A percentile compares a stretch with the other conserved stretches of the same genome.
These are phyloP conservation scores for Epsilonema sp. DNA, from an alignment of 2,888 invertebrate species.

Conservation along the genomic window DNA sequence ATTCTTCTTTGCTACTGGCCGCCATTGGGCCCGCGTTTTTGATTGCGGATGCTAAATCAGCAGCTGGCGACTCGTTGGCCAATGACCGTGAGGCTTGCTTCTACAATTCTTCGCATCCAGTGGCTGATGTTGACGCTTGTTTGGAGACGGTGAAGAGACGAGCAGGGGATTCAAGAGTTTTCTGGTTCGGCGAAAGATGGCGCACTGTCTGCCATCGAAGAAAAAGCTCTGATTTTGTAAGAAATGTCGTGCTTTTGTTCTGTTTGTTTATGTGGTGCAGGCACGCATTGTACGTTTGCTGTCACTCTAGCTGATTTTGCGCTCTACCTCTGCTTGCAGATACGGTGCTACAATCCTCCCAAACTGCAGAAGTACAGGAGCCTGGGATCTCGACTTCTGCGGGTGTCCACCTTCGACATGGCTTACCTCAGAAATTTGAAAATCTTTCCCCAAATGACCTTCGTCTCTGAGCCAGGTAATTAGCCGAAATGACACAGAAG, in stretches of 20 bases:
- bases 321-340: not conserved
- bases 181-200: not conserved
- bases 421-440: constrained; percentile 19
- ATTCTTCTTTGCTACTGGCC: no score
- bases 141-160: not conserved
- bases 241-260: not conserved
- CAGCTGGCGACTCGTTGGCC: no score
- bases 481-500: no score
- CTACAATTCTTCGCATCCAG: not conserved
- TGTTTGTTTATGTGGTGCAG: no score
- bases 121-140: not conserved
- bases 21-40: no score
- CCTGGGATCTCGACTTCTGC: constrained; percentile 16
- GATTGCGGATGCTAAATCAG: no score
- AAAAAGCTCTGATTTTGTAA: not conserved
- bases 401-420: constrained; percentile 21
- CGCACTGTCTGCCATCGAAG: not conserved
- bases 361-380: constrained; percentile 1
- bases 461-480: constrained; percentile 16
- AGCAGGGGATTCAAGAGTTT: not conserved
- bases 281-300: no score
- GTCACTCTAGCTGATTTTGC: no score
- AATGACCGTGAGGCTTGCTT: not conserved
- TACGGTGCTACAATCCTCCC: constrained; percentile 6
- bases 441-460: constrained; percentile 20